phyloP scores from a whole-genome alignment of 2,888 invertebrate species.

The Tetragonisca angustula region DNA sequence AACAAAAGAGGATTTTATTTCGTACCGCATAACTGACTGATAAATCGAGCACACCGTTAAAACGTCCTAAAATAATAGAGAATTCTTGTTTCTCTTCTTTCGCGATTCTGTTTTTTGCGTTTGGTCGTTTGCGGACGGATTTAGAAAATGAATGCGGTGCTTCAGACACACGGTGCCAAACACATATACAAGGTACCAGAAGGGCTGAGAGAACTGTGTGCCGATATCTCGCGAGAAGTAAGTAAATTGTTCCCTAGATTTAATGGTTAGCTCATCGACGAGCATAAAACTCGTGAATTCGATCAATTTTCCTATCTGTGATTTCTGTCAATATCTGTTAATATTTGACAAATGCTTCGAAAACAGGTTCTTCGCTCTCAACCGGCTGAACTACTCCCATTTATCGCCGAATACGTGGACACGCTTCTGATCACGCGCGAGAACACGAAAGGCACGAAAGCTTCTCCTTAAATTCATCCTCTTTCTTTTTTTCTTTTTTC shows the following conservation, averaged over 20 bases:
- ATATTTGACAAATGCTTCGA: not conserved
- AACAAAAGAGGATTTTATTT: conserved; percentile 40
- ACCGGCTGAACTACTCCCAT: conserved; percentile 87
- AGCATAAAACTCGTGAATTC: not conserved
- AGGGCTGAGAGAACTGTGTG: conserved; percentile 89
- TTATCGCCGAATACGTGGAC: conserved; percentile 89
- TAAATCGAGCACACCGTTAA: not conserved
- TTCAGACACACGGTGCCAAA: conserved; percentile 83
- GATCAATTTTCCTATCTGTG: not conserved
- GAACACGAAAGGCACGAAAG: conserved; percentile 82
- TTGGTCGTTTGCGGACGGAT: not conserved
- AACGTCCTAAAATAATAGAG: not conserved
- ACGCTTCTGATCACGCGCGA: conserved; percentile 88
- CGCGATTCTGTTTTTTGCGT: not conserved
- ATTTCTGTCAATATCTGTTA: not conserved
- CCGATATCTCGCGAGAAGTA: conserved; percentile 90
- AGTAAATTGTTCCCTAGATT: conserved; percentile 8
- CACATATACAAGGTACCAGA: conserved; percentile 86
- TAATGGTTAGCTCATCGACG: not conserved
- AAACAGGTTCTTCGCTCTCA: conserved; percentile 88
- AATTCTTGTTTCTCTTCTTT: not conserved
- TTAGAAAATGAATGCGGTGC: conserved; percentile 55
- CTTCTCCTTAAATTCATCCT: not conserved
- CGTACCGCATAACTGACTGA: not conserved
- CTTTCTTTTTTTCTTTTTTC: not conserved